Evolutionary conservation across 2,113 vertebrate genomes (phyloP).

Genomic region (Nycticebus coucang): DNA sequence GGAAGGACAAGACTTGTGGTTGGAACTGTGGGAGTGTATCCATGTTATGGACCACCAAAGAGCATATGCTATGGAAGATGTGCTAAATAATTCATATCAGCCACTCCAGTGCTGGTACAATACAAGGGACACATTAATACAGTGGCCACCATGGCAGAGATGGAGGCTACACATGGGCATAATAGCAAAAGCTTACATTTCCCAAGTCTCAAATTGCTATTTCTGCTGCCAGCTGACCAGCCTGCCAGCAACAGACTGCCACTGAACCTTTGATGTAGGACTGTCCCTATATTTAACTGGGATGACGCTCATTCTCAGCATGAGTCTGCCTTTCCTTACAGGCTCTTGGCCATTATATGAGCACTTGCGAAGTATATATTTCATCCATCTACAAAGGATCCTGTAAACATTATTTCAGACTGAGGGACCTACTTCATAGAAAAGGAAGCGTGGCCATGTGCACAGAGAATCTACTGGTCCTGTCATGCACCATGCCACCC

Average conservation of each 20-base stretch:
- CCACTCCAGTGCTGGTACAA: not conserved
- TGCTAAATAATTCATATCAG: not conserved
- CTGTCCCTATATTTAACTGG: not conserved
- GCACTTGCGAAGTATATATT: not conserved
- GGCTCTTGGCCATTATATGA: not conserved
- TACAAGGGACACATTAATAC: accelerated
- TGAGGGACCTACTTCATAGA: not conserved
- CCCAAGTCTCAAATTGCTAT: not conserved
- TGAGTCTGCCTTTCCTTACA: not conserved
- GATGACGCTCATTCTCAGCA: not conserved
- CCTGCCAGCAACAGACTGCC: not conserved
- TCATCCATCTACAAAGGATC: not conserved
- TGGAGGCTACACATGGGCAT: not conserved
- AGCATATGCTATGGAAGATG: not conserved
- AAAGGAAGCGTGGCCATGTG: not conserved
- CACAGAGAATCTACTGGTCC: not conserved
- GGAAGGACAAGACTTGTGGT: not conserved
- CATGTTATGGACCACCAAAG: not conserved
- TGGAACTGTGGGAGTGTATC: not conserved
- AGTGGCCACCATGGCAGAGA: not conserved
- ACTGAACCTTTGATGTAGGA: not conserved
- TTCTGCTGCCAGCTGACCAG: not conserved
- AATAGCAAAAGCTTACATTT: not conserved
- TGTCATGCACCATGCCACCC: not conserved
- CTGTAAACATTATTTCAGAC: not conserved